phyloP scores from a whole-genome alignment of 2,113 vertebrate species.

The Channa maculata region DNA sequence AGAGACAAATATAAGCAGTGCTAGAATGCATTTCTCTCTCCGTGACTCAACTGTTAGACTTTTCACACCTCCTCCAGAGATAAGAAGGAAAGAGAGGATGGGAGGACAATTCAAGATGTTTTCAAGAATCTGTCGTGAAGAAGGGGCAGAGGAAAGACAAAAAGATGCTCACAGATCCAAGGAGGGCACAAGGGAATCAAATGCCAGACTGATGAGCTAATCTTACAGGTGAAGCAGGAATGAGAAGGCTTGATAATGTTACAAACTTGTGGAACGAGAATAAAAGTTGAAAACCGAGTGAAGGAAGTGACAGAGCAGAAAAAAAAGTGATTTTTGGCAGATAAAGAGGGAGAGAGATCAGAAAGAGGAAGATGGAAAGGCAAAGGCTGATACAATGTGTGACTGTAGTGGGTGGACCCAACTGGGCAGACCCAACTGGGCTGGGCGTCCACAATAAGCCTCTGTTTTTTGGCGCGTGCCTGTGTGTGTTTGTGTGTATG shows the following conservation, averaged over 20 bases:
- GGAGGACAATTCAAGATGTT: neutral
- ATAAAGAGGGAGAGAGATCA: conserved; percentile 15
- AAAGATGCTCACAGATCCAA: neutral
- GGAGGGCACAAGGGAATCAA: neutral
- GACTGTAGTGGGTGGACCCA: conserved; percentile 66
- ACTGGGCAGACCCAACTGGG: conserved; percentile 61
- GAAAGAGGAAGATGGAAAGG: conserved; percentile 28
- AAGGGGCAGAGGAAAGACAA: neutral
- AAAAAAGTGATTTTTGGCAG: neutral
- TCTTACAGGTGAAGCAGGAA: neutral
- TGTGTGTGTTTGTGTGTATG: conserved; percentile 49
- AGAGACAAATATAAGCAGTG: conserved; percentile 7
- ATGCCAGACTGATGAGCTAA: neutral
- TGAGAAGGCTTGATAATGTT: neutral
- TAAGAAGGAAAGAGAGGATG: neutral
- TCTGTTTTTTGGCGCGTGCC: conserved; percentile 73
- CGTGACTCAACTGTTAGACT: conserved; percentile 33
- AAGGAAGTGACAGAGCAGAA: neutral
- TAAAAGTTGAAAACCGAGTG: neutral
- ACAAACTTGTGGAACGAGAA: neutral
- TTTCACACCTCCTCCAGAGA: conserved; percentile 29
- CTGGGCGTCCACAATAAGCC: conserved; percentile 74
- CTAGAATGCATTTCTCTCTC: neutral
- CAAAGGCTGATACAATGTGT: conserved; percentile 64
- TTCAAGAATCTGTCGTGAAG: neutral